Conservation (phyloP, 2,113 vertebrate species). For the Cheilinus undulatus region DNA sequence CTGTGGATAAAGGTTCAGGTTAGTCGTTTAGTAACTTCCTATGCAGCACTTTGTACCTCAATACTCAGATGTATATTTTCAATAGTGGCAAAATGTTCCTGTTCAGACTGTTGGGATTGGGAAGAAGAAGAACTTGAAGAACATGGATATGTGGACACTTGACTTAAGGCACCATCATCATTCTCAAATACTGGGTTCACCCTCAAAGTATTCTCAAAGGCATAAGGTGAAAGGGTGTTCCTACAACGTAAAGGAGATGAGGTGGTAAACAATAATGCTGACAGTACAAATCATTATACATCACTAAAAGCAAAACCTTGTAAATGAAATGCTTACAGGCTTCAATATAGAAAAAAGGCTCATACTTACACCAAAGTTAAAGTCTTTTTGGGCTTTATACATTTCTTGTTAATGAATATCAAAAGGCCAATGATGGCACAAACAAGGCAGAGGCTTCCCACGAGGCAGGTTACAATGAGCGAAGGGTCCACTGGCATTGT, state of each 20-base stretch:
- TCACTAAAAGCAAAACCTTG: neutral
- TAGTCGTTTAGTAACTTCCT: conserved; percentile 57
- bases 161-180: conserved; percentile 81
- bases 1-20: conserved; percentile 22
- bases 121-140: conserved; percentile 79
- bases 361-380: conserved; percentile 86
- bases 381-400: conserved; percentile 79
- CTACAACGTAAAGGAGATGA: conserved; percentile 83
- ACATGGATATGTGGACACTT: conserved; percentile 77
- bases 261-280: conserved; percentile 40
- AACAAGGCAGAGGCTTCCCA: conserved; percentile 84
- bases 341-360: neutral
- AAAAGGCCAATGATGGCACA: conserved; percentile 83
- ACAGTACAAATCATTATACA: conserved; percentile 31
- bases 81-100: conserved; percentile 76
- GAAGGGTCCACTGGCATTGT: conserved; percentile 80
- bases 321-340: neutral
- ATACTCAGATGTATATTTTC: conserved; percentile 81
- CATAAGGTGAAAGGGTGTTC: conserved; percentile 81
- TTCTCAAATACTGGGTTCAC: conserved; percentile 87
- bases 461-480: conserved; percentile 76
- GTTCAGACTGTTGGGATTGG: conserved; percentile 79
- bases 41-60: conserved; percentile 81
- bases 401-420: conserved; percentile 87
- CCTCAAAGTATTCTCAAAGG: conserved; percentile 83